Conservation (phyloP, 2,113 vertebrate genomes). For the Sturnira hondurensis region DNA sequence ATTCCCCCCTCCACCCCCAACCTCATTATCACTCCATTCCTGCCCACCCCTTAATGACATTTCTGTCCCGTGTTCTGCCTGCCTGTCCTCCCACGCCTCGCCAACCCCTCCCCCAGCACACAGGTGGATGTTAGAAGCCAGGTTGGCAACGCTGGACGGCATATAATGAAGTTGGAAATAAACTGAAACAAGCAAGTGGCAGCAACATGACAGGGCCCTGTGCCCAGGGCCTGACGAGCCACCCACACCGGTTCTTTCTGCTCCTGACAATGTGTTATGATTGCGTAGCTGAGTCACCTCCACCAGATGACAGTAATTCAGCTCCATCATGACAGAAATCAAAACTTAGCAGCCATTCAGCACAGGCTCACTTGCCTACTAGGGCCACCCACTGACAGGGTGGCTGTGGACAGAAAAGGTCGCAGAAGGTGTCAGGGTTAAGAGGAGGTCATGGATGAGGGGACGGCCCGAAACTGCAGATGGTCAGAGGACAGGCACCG, state of each 20-base stretch:
- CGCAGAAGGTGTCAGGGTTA: background rate
- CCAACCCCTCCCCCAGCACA: background rate
- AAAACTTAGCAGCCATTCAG: slow-evolving; percentile 27
- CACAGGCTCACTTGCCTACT: background rate
- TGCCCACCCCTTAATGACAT: background rate
- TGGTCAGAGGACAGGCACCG: background rate
- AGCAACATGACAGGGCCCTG: background rate
- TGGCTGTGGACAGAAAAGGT: background rate
- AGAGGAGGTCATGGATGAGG: background rate
- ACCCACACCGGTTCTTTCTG: slow-evolving; percentile 33
- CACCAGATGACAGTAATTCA: slow-evolving; percentile 46
- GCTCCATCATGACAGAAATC: slow-evolving; percentile 22
- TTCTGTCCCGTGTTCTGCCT: background rate
- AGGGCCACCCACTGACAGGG: background rate
- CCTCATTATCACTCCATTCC: background rate
- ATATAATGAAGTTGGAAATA: background rate
- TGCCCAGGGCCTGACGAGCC: slow-evolving; percentile 13
- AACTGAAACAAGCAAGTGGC: background rate
- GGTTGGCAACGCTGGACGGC: background rate
- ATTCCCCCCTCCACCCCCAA: background rate
- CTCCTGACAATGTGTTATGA: slow-evolving; percentile 23
- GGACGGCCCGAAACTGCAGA: background rate
- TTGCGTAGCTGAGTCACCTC: slow-evolving; percentile 55
- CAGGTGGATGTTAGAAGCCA: slow-evolving; percentile 31
- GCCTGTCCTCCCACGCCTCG: background rate